Percentiles rank a stretch among this genome's conserved stretches.
phyloP scores from a whole-genome alignment of 2,797 vertebrate genomes.

The Melanotaenia parkinsoni region DNA sequence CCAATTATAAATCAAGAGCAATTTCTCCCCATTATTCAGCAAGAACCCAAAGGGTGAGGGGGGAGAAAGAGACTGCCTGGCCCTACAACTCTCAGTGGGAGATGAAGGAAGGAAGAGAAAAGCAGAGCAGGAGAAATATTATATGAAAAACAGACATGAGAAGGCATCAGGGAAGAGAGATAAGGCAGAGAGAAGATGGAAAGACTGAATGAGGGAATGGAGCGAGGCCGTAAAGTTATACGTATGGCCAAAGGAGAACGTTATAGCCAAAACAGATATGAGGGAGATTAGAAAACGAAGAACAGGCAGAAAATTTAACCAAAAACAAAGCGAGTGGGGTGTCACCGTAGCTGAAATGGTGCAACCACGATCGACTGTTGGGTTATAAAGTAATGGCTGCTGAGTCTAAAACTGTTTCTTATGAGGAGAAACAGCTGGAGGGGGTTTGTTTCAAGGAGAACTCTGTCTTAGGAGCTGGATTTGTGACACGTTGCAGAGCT shows the following conservation, averaged over 20 bases:
- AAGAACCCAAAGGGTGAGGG: conserved; percentile 64
- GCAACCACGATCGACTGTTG: conserved; percentile 35
- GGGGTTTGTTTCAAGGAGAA: conserved; percentile 64
- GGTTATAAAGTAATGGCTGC: conserved; percentile 55
- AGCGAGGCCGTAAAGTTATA: conserved; percentile 45
- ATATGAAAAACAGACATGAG: conserved; percentile 78
- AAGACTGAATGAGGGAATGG: conserved; percentile 46
- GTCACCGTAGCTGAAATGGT: conserved; percentile 34
- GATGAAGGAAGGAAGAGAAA: conserved; percentile 55
- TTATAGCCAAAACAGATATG: conserved; percentile 67
- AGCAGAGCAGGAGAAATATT: conserved; percentile 67
- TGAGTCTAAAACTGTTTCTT: conserved; percentile 49
- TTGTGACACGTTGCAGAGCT: conserved; percentile 37
- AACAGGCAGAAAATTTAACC: conserved; percentile 51
- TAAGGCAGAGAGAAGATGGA: conserved; percentile 44
- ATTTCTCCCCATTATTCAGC: conserved; percentile 86
- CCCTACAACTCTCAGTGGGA: conserved; percentile 72
- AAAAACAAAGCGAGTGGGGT: conserved; percentile 26
- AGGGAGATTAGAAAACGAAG: conserved; percentile 40
- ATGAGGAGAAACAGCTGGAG: conserved; percentile 77
- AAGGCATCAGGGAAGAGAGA: conserved; percentile 60
- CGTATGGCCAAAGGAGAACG: conserved; percentile 27
- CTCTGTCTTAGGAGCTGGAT: conserved; percentile 60
- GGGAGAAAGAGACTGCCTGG: conserved; percentile 51
- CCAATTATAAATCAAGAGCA: conserved; percentile 89